These are phyloP conservation scores for Liolophura sinensis DNA, from an alignment of 1,140 invertebrate genomes.

Conservation along the genomic window DNA sequence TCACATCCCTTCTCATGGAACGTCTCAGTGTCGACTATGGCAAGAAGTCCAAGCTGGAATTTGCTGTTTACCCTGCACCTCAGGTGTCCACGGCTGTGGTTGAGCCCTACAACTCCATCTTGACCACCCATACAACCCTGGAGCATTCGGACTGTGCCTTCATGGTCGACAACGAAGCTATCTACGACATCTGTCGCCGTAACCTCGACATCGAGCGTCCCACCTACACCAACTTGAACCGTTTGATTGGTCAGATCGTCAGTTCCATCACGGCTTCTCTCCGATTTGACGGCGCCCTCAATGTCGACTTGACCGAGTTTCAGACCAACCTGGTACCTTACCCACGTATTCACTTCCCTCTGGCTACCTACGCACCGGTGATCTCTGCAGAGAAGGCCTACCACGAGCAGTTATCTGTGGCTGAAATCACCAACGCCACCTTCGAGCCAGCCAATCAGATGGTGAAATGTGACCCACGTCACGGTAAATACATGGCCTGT, in stretches of 20 bases:
- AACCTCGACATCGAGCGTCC: conserved; percentile 72
- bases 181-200: conserved; percentile 87
- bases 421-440: conserved; percentile 71
- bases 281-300: conserved; percentile 74
- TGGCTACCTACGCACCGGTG: conserved; percentile 43
- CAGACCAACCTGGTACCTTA: conserved; percentile 59
- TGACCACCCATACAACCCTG: conserved; percentile 60
- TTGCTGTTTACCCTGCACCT: conserved; percentile 68
- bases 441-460: conserved; percentile 83
- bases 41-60: conserved; percentile 37
- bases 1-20: too few relatives aligned
- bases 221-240: conserved; percentile 74
- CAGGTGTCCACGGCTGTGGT: conserved; percentile 67
- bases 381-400: conserved; percentile 33
- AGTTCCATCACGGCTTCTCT: conserved; percentile 65
- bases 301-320: conserved; percentile 85
- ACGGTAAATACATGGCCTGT: conserved; percentile 48
- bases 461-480: conserved; percentile 68
- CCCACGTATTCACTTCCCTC: conserved; percentile 33
- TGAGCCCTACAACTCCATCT: conserved; percentile 54
- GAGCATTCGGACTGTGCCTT: conserved; percentile 57
- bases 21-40: not conserved
- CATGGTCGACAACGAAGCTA: conserved; percentile 77
- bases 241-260: conserved; percentile 66
- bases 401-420: conserved; percentile 76